Percentiles rank a stretch among this genome's conserved stretches.
phyloP scores from a whole-genome alignment of 2,797 vertebrate species.

The Tolypeutes matacus region DNA sequence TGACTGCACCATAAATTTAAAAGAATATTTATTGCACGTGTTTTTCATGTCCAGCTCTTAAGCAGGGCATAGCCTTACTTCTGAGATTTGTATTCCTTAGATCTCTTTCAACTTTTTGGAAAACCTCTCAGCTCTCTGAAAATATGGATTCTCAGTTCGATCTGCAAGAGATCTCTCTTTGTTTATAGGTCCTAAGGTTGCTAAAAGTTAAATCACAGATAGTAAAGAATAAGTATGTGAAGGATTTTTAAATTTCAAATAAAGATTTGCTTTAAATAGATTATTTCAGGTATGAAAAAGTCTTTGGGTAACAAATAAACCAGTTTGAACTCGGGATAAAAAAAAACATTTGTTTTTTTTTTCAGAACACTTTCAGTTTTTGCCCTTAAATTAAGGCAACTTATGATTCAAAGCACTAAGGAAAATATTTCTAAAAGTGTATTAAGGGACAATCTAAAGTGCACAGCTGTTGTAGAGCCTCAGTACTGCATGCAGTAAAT shows the following conservation, averaged over 20 bases:
- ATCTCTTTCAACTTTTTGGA: conserved; percentile 12
- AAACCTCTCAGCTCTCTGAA: conserved; percentile 43
- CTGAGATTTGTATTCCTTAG: conserved; percentile 15
- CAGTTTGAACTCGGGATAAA: background rate
- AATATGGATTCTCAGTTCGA: background rate
- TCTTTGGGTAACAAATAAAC: conserved; percentile 7
- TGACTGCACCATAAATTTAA: background rate
- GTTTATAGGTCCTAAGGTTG: conserved; percentile 18
- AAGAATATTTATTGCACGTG: background rate
- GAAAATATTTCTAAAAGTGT: background rate
- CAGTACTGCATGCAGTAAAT: background rate
- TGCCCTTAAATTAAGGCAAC: conserved; percentile 30
- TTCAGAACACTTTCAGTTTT: conserved; percentile 38
- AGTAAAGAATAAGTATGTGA: background rate
- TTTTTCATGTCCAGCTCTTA: background rate
- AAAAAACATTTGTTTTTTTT: background rate
- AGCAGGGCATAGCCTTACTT: background rate
- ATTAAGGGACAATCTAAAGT: background rate
- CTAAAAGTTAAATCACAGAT: conserved; percentile 33
- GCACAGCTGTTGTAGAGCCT: background rate
- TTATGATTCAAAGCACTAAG: background rate
- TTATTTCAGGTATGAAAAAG: conserved; percentile 7
- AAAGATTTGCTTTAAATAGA: conserved; percentile 3
- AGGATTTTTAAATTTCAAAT: background rate
- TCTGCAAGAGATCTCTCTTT: conserved; percentile 16